These are phyloP conservation scores for Colistium nudipinnis DNA, from an alignment of 2,113 vertebrate species.

Conservation along the genomic window DNA sequence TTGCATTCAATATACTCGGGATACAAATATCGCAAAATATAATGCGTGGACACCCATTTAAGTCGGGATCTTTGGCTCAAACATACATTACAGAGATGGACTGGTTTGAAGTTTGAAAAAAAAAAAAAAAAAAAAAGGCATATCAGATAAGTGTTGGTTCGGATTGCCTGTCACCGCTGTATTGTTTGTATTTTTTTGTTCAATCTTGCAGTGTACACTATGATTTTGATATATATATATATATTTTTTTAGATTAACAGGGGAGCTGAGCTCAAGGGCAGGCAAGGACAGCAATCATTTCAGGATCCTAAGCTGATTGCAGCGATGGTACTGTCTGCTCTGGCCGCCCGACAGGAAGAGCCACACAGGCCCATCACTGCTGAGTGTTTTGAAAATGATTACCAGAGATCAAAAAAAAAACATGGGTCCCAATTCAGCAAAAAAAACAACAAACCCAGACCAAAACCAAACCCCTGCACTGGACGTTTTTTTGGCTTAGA, in stretches of 20 bases:
- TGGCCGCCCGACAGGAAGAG: conserved; percentile 3
- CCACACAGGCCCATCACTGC: conserved; percentile 2
- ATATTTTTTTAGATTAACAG: conserved; percentile 46
- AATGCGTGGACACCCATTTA: neutral
- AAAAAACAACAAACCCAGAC: no score
- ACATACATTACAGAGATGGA: neutral
- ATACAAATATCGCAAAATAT: neutral
- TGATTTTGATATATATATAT: conserved; percentile 21
- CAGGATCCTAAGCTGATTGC: conserved; percentile 46
- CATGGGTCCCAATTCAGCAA: no score
- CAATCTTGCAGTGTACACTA: neutral
- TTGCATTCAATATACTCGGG: neutral
- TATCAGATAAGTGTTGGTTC: neutral
- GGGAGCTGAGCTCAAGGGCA: conserved; percentile 21
- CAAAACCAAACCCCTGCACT: neutral
- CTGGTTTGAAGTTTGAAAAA: neutral
- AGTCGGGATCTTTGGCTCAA: neutral
- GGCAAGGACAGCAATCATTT: conserved; percentile 44
- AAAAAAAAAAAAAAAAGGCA: neutral
- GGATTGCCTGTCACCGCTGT: neutral
- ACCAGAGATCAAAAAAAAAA: no score
- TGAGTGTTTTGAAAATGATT: conserved; percentile 21
- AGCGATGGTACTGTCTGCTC: conserved; percentile 15
- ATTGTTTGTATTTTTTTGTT: neutral
- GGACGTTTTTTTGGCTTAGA: neutral